A percentile compares a stretch with the other conserved stretches of the same genome.
These are phyloP conservation scores for Homarus americanus DNA, from an alignment of 1,140 invertebrate genomes.

Conservation along the genomic window DNA sequence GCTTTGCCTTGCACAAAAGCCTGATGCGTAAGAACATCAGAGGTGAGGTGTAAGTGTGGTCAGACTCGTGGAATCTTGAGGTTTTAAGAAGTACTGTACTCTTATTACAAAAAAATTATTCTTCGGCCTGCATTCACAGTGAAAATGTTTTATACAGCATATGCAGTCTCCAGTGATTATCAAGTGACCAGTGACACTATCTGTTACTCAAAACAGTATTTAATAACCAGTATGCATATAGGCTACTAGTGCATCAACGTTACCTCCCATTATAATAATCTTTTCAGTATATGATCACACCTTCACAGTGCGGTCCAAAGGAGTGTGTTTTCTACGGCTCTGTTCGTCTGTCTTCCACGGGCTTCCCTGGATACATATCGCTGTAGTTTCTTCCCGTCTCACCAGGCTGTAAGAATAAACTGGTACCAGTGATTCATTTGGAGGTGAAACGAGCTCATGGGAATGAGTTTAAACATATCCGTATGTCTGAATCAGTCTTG, in stretches of 20 bases:
- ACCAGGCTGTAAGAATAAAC: constrained; percentile 1
- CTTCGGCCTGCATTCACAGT: not conserved
- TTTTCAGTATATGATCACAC: constrained; percentile 17
- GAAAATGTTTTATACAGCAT: constrained; percentile 20
- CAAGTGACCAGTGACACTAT: constrained; percentile 37
- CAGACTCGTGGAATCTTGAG: not conserved
- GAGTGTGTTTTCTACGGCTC: constrained; percentile 53
- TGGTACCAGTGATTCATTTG: constrained; percentile 47
- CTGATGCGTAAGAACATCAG: constrained; percentile 40
- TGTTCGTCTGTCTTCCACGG: constrained; percentile 63
- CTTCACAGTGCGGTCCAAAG: not conserved
- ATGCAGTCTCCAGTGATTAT: constrained; percentile 26
- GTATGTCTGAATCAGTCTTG: constrained; percentile 16
- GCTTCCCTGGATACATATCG: constrained; percentile 67
- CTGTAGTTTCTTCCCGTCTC: constrained; percentile 25
- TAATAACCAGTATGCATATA: constrained; percentile 50
- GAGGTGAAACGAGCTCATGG: constrained; percentile 57
- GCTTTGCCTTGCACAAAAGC: not conserved
- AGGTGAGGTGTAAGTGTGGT: constrained; percentile 32
- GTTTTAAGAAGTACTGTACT: not conserved
- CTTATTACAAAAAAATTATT: not conserved
- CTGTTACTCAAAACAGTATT: constrained; percentile 54
- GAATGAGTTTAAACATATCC: constrained; percentile 71
- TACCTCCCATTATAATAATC: constrained; percentile 17
- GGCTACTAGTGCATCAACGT: constrained; percentile 45